These are phyloP conservation scores for Cantharis lateralis DNA, from an alignment of 2,888 invertebrate species.

Conservation along the genomic window DNA sequence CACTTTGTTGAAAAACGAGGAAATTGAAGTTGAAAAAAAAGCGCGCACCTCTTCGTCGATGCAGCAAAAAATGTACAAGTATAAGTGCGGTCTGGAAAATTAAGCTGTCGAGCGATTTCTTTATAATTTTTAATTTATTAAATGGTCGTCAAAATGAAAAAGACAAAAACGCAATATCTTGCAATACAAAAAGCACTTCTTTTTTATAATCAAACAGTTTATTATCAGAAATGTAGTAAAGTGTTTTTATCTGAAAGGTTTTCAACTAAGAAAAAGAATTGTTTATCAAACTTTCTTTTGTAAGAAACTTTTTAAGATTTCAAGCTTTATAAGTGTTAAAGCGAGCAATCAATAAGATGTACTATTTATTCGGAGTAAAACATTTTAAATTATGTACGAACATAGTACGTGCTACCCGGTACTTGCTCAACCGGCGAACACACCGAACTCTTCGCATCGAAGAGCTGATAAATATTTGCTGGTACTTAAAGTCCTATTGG, in stretches of 20 bases:
- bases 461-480: background rate
- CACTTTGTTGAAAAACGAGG: background rate
- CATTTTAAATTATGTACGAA: background rate
- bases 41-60: background rate
- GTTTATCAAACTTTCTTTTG: constrained; percentile 1
- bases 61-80: background rate
- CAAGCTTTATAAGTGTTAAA: background rate
- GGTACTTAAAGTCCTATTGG: constrained; percentile 15
- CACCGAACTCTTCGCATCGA: background rate
- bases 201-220: background rate
- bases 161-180: background rate
- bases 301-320: constrained; percentile 1
- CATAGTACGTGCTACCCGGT: too few species aligned
- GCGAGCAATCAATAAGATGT: background rate
- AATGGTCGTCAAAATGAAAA: background rate
- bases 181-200: background rate
- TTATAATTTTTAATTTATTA: background rate
- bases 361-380: background rate
- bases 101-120: background rate
- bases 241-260: background rate
- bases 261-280: background rate
- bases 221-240: background rate
- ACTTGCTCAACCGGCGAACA: too few species aligned
- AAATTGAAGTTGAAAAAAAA: background rate
- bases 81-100: background rate